These are phyloP conservation scores for Serranus cabrilla DNA, from an alignment of 2,797 vertebrate genomes.

Conservation along the genomic window DNA sequence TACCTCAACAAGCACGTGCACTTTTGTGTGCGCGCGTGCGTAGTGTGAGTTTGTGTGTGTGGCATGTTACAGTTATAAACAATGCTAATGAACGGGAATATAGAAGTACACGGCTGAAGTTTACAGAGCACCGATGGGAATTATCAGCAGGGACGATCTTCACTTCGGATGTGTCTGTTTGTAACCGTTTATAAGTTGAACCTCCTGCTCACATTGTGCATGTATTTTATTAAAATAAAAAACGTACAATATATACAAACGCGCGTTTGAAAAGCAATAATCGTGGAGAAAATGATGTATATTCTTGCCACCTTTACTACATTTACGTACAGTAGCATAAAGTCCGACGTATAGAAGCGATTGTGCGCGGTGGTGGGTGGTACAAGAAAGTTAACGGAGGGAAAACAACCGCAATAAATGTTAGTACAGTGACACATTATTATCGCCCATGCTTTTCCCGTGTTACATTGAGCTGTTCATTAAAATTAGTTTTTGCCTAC, in stretches of 20 bases:
- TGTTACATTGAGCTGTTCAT: not conserved
- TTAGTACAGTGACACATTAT: accelerated
- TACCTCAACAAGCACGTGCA: not conserved
- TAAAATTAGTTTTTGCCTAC: slow-evolving; percentile 42
- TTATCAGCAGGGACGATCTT: not conserved
- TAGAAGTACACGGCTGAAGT: not conserved
- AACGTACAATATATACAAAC: not conserved
- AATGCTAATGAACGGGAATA: not conserved
- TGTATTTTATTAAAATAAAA: not conserved
- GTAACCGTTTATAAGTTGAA: not conserved
- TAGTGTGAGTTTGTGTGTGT: not conserved
- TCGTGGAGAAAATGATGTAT: accelerated
- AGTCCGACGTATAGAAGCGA: slow-evolving; percentile 8
- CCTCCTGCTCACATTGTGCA: not conserved
- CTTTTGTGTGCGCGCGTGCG: not conserved
- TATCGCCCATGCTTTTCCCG: not conserved
- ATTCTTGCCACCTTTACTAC: not conserved
- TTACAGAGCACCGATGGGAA: not conserved
- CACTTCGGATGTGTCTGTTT: not conserved
- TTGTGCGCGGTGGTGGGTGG: slow-evolving; percentile 11
- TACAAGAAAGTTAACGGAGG: slow-evolving; percentile 46
- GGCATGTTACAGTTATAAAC: not conserved
- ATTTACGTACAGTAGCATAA: not conserved
- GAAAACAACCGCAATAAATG: slow-evolving; percentile 14
- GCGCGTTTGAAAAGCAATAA: not conserved